Conservation (phyloP, 2,797 vertebrate genomes). For the Halcyon leucocephala region DNA sequence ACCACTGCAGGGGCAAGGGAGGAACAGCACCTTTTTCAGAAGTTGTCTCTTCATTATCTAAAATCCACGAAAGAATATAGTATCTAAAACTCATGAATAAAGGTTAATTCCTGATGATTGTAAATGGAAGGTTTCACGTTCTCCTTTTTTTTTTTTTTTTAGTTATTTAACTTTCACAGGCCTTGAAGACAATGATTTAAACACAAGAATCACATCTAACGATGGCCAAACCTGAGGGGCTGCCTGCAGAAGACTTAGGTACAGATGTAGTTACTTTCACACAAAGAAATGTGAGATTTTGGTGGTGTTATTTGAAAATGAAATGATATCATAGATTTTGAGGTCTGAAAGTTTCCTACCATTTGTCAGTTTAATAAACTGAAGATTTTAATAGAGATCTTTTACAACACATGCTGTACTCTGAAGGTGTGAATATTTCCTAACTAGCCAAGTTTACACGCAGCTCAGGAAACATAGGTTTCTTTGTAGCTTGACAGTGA, state of each 20-base stretch:
- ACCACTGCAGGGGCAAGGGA: background rate
- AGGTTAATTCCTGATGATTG: background rate
- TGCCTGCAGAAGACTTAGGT: background rate
- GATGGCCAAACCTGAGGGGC: background rate
- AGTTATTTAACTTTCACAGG: background rate
- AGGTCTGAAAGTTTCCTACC: slow-evolving; percentile 14
- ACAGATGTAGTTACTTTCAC: background rate
- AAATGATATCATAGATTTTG: slow-evolving; percentile 22
- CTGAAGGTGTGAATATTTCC: slow-evolving; percentile 41
- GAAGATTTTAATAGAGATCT: slow-evolving; percentile 39
- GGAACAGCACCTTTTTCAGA: background rate
- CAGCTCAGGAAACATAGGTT: background rate
- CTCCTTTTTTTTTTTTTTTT: background rate
- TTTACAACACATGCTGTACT: slow-evolving; percentile 44
- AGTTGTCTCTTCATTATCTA: background rate
- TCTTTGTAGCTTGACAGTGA: background rate
- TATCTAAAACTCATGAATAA: background rate
- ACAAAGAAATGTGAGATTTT: slow-evolving; percentile 9
- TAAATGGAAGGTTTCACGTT: background rate
- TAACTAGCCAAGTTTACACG: slow-evolving; percentile 47
- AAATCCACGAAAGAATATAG: background rate
- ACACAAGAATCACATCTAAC: background rate
- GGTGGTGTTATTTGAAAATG: slow-evolving; percentile 25
- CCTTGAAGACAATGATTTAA: background rate
- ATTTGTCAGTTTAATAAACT: slow-evolving; percentile 55